phyloP scores from a whole-genome alignment of 2,797 vertebrate genomes.

The Enteromius trimaculatus region DNA sequence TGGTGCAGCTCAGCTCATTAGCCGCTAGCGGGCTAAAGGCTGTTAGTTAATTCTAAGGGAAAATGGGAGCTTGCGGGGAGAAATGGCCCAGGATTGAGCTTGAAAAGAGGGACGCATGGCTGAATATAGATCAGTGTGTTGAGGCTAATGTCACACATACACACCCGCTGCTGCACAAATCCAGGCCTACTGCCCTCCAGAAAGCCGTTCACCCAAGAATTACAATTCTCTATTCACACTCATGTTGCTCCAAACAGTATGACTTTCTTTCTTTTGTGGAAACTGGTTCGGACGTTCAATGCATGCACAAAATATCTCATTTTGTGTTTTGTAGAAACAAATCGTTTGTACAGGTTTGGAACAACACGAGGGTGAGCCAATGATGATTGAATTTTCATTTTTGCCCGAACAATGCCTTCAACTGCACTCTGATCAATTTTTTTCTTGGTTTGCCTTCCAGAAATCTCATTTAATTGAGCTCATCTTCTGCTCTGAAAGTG shows the following conservation, averaged over 20 bases:
- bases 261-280: not conserved
- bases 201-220: not conserved
- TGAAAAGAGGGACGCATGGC: not conserved
- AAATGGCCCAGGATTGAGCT: constrained; percentile 8
- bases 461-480: constrained; percentile 2
- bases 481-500: constrained; percentile 18
- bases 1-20: constrained; percentile 35
- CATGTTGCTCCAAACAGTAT: not conserved
- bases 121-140: constrained; percentile 11
- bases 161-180: not conserved
- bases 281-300: not conserved
- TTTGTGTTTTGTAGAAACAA: too few species aligned
- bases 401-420: not conserved
- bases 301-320: not conserved
- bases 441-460: constrained; percentile 1
- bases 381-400: not conserved
- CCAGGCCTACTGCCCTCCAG: not conserved
- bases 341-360: not conserved
- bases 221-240: not conserved
- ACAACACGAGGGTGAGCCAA: not conserved
- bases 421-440: not conserved
- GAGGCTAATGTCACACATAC: not conserved
- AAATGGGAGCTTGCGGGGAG: constrained; percentile 2
- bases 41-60: constrained; percentile 26
- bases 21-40: constrained; percentile 15